Percentiles rank a stretch among this genome's conserved stretches.
Evolutionary conservation across 2,113 vertebrate genomes (phyloP).

Genomic region (Tenebrosternarchus preto): DNA sequence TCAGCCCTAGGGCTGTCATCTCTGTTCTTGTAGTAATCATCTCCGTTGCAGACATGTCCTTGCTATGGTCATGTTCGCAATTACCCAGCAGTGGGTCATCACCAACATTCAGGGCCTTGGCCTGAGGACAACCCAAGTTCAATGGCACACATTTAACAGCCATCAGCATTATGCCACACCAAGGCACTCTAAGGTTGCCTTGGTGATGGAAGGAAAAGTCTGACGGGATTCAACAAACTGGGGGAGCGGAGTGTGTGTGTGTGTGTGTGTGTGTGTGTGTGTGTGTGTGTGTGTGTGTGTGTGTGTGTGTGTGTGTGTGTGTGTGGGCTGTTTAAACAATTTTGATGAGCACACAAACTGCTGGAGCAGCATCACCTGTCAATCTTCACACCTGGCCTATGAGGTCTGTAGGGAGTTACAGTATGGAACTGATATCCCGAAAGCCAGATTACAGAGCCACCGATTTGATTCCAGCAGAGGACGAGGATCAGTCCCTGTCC

Average conservation of each 20-base stretch:
- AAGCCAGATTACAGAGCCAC: background rate
- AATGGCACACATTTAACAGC: conserved; percentile 50
- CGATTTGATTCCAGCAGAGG: background rate
- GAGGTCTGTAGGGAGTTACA: background rate
- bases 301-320: conserved; percentile 33
- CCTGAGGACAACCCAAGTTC: conserved; percentile 52
- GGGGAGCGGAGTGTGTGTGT: conserved; percentile 40
- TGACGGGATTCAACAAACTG: conserved; percentile 37
- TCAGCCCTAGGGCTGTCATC: conserved; percentile 42
- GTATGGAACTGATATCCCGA: background rate
- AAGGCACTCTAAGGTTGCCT: conserved; percentile 41
- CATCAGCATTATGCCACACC: conserved; percentile 47
- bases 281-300: conserved; percentile 45
- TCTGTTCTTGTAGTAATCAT: conserved; percentile 45
- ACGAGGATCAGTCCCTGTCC: too few relatives aligned
- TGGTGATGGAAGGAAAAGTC: background rate
- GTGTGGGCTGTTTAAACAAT: background rate
- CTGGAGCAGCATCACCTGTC: background rate
- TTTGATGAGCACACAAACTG: background rate
- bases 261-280: conserved; percentile 49
- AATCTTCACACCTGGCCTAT: background rate
- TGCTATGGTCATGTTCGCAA: conserved; percentile 44
- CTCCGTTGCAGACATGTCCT: conserved; percentile 42
- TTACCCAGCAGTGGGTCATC: conserved; percentile 52
- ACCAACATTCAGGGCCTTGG: conserved; percentile 42